Conservation (phyloP, 2,888 invertebrate genomes). For the Alcis repandata region DNA sequence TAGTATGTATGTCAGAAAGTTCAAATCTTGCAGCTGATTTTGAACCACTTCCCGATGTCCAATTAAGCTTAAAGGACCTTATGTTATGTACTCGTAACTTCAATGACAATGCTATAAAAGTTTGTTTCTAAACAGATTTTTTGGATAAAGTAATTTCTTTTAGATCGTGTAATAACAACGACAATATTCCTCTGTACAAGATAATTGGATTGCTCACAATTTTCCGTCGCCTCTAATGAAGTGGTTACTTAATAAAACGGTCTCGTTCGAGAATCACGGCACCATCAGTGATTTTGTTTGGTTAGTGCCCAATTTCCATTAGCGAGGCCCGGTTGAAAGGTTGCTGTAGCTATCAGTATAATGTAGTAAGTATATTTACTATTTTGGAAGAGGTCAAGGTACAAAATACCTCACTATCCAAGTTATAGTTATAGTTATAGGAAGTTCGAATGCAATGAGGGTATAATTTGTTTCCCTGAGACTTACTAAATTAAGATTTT, state of each 20-base stretch:
- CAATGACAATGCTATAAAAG: no score
- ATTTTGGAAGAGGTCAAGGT: neutral
- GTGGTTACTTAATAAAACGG: constrained; percentile 2
- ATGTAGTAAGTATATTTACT: neutral
- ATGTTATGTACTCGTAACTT: no score
- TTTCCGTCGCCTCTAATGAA: neutral
- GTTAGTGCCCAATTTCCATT: constrained; percentile 12
- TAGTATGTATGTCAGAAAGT: no score
- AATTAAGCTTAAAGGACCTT: no score
- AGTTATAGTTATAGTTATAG: no score
- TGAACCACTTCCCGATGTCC: no score
- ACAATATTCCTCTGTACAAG: neutral
- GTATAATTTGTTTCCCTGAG: no score
- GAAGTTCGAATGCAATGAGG: no score
- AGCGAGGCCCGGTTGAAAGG: constrained; percentile 4
- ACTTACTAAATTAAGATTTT: no score
- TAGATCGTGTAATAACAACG: neutral
- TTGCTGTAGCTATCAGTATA: neutral
- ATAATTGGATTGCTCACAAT: neutral
- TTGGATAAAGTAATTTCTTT: no score
- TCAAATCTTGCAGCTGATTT: no score
- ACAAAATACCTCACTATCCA: no score
- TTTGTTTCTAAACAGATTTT: neutral
- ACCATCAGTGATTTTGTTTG: neutral
- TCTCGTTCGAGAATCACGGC: neutral